Conservation (phyloP, 2,797 vertebrate species). For the Neoniphon sammara region DNA sequence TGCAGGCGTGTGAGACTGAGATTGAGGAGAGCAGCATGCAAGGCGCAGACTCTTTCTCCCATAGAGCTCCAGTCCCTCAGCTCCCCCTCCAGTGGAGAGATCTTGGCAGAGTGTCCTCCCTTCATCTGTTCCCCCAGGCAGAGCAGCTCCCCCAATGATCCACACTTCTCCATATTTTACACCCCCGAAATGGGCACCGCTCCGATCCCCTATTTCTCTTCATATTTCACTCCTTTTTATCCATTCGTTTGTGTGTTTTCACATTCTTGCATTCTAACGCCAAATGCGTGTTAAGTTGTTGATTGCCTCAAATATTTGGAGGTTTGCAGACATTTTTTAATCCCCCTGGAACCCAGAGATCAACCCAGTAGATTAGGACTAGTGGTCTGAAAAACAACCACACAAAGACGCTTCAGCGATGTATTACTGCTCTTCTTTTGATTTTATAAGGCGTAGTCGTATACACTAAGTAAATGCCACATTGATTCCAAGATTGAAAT, state of each 20-base stretch:
- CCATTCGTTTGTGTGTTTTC: conserved; percentile 81
- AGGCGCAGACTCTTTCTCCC: conserved; percentile 80
- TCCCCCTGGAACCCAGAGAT: conserved; percentile 78
- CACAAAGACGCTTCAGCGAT: conserved; percentile 62
- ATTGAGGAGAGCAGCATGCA: conserved; percentile 82
- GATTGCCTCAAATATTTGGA: conserved; percentile 84
- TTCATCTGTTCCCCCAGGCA: conserved; percentile 86
- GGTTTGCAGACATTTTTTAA: conserved; percentile 81
- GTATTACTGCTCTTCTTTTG: conserved; percentile 53
- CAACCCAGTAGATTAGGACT: conserved; percentile 81
- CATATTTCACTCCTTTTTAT: conserved; percentile 82
- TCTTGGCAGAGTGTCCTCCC: conserved; percentile 84
- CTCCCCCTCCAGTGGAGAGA: conserved; percentile 83
- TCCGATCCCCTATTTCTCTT: conserved; percentile 84
- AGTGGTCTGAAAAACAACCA: conserved; percentile 73
- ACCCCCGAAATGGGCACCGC: conserved; percentile 84
- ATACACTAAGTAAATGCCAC: conserved; percentile 48
- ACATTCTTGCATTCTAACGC: conserved; percentile 81
- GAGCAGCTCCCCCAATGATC: conserved; percentile 84
- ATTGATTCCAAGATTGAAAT: conserved; percentile 64
- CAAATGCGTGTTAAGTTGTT: conserved; percentile 83
- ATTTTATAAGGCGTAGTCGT: conserved; percentile 42
- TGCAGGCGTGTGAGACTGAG: conserved; percentile 81
- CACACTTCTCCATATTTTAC: conserved; percentile 86
- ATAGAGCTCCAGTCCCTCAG: conserved; percentile 79